These are phyloP conservation scores for Asbolus verrucosus DNA, from an alignment of 1,140 invertebrate species.

Conservation along the genomic window DNA sequence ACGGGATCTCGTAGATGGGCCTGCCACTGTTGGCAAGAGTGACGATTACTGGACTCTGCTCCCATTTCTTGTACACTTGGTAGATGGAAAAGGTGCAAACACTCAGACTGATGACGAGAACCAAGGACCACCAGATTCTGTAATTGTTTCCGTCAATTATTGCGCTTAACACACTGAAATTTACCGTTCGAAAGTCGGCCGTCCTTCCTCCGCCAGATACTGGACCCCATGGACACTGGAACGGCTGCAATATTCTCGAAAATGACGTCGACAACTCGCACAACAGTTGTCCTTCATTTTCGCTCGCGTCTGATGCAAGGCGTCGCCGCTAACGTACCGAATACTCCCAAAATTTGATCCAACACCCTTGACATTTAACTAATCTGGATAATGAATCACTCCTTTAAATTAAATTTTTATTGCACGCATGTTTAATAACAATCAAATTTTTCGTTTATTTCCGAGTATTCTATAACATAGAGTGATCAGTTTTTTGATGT, in stretches of 20 bases:
- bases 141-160: background rate
- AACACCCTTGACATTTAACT: no score
- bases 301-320: no score
- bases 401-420: no score
- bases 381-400: no score
- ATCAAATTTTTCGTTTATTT: no score
- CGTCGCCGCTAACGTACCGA: no score
- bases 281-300: no score
- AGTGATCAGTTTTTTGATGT: no score
- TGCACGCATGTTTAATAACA: no score
- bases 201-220: slow-evolving; percentile 46
- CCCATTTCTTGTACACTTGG: slow-evolving; percentile 68
- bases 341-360: no score
- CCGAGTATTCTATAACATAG: no score
- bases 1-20: slow-evolving; percentile 69
- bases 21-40: slow-evolving; percentile 69
- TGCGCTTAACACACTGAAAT: background rate
- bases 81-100: slow-evolving; percentile 52
- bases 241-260: slow-evolving; percentile 48
- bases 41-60: slow-evolving; percentile 69
- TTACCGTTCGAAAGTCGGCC: slow-evolving; percentile 48
- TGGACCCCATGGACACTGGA: slow-evolving; percentile 49
- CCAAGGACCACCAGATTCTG: slow-evolving; percentile 53
- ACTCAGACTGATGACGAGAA: slow-evolving; percentile 50
- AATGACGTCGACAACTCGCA: slow-evolving; percentile 30